phyloP scores from a whole-genome alignment of 2,113 vertebrate genomes.

The Cisticola juncidis region DNA sequence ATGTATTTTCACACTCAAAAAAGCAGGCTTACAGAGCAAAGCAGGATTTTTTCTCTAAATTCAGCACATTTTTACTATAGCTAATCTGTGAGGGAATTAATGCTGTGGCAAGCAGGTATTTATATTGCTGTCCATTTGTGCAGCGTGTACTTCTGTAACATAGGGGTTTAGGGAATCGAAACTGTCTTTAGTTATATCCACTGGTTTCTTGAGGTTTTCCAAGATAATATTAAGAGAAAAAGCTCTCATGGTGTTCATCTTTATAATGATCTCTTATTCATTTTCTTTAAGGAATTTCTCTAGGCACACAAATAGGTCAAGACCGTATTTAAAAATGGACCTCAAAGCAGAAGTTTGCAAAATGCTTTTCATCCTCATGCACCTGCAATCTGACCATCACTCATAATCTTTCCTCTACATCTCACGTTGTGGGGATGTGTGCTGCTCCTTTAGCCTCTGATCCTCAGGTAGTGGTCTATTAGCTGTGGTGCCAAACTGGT shows the following conservation, averaged over 20 bases:
- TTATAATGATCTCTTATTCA: not conserved
- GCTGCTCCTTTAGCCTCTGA: not conserved
- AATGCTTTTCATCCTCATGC: not conserved
- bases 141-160: not conserved
- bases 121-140: not conserved
- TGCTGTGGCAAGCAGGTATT: not conserved
- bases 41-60: not conserved
- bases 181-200: not conserved
- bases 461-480: not conserved
- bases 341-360: not conserved
- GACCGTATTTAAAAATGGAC: not conserved
- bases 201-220: not conserved
- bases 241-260: not conserved
- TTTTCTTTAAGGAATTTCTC: not conserved
- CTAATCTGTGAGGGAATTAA: not conserved
- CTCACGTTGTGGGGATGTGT: accelerated
- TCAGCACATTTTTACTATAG: not conserved
- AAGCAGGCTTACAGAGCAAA: not conserved
- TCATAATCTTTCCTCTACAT: not conserved
- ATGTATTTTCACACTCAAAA: not conserved
- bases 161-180: not conserved
- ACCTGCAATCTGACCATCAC: not conserved
- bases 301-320: not conserved
- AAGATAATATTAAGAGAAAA: not conserved
- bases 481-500: not conserved